Conservation (phyloP, 2,888 invertebrate species). For the Megalurothrips usitatus region DNA sequence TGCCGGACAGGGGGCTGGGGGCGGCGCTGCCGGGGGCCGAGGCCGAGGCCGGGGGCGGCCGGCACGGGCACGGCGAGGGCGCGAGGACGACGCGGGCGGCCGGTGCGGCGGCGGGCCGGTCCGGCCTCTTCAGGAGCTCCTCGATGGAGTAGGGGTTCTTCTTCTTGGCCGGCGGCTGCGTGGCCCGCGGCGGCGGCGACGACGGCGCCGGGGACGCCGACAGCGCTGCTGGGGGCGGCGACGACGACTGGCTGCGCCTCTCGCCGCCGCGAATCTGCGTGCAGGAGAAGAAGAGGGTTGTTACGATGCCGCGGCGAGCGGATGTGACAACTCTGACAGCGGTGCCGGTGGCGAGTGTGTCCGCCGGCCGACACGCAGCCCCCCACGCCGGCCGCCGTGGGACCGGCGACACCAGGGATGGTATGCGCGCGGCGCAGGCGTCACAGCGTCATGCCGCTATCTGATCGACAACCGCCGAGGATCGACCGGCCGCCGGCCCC, state of each 20-base stretch:
- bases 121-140: constrained; percentile 76
- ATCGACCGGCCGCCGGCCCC: constrained; percentile 41
- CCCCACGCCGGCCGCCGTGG: background rate
- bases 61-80: background rate
- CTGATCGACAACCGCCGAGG: constrained; percentile 31
- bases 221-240: constrained; percentile 12
- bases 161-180: constrained; percentile 47
- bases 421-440: background rate
- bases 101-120: constrained; percentile 39
- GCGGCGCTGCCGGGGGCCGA: background rate
- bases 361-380: too few species aligned
- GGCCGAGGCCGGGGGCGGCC: background rate
- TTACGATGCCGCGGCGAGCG: background rate
- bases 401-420: background rate
- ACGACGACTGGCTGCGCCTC: constrained; percentile 24
- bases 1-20: background rate
- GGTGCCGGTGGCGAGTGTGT: too few species aligned
- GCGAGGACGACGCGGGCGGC: background rate
- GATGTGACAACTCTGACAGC: background rate
- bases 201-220: constrained; percentile 28
- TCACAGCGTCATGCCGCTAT: constrained; percentile 13
- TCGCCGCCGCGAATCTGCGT: constrained; percentile 10
- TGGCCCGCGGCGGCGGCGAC: background rate
- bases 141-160: constrained; percentile 85
- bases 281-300: background rate